Evolutionary conservation across 1,140 invertebrate genomes (phyloP).

Genomic region (Aphidius gifuensis): DNA sequence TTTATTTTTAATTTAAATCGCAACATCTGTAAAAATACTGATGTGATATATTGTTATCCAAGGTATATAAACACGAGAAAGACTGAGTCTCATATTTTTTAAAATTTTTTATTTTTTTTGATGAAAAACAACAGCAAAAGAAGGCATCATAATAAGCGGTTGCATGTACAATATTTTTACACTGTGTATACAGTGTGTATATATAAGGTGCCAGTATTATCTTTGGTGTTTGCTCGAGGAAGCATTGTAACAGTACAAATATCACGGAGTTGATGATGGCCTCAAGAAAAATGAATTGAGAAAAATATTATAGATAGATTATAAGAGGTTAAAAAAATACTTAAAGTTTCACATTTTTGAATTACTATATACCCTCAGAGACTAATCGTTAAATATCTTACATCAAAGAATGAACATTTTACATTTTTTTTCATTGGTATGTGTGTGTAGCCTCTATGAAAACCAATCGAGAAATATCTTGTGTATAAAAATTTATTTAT

Average conservation of each 20-base stretch:
- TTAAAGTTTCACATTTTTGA: background rate
- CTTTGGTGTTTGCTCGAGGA: conserved; percentile 34
- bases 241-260: conserved; percentile 31
- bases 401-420: too few species aligned
- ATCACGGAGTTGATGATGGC: background rate
- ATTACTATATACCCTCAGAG: too few species aligned
- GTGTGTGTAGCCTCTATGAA: too few species aligned
- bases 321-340: background rate
- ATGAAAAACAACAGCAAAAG: background rate
- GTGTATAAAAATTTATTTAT: too few species aligned
- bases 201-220: too few species aligned
- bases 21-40: background rate
- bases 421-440: too few species aligned
- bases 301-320: background rate
- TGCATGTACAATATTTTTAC: background rate
- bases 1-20: background rate
- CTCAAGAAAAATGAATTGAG: background rate
- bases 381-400: too few species aligned
- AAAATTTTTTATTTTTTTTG: too few species aligned
- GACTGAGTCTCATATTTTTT: background rate
- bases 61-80: conserved; percentile 10
- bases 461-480: too few species aligned
- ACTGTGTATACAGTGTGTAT: too few species aligned
- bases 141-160: conserved; percentile 22
- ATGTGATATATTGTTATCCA: too few species aligned